Percentiles rank a stretch among this genome's conserved stretches.
These are phyloP conservation scores for Resseliella maxima DNA, from an alignment of 2,888 invertebrate genomes.

Conservation along the genomic window DNA sequence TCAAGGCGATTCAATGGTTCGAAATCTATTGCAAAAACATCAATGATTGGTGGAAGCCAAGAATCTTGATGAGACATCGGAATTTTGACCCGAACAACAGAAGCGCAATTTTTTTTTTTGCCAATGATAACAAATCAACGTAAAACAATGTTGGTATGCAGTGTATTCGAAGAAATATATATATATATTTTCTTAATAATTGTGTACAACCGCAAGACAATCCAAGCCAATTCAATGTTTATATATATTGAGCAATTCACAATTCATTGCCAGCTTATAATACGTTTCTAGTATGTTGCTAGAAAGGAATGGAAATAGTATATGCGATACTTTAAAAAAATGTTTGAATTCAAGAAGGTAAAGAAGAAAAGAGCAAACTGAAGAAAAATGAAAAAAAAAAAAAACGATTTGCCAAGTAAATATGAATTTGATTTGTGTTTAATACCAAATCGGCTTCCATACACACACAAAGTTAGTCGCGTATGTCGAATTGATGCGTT, in stretches of 20 bases:
- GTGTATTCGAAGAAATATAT: not conserved
- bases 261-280: constrained; percentile 21
- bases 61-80: not conserved
- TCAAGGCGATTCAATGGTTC: too few relatives aligned
- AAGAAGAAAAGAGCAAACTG: not conserved
- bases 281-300: not conserved
- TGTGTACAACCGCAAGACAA: not conserved
- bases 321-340: not conserved
- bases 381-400: not conserved
- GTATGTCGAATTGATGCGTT: not conserved
- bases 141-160: constrained; percentile 4
- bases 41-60: not conserved
- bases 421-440: constrained; percentile 42
- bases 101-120: too few relatives aligned
- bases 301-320: not conserved
- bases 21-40: not conserved
- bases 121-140: constrained; percentile 26
- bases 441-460: constrained; percentile 21
- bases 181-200: not conserved
- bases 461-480: not conserved
- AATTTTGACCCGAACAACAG: not conserved
- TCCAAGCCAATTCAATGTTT: not conserved
- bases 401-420: not conserved
- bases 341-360: not conserved
- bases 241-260: constrained; percentile 2